Base-by-base conservation (phyloP, 37 sponge, comb jelly and placozoan species). In the Petrosia ficiformis region DNA sequence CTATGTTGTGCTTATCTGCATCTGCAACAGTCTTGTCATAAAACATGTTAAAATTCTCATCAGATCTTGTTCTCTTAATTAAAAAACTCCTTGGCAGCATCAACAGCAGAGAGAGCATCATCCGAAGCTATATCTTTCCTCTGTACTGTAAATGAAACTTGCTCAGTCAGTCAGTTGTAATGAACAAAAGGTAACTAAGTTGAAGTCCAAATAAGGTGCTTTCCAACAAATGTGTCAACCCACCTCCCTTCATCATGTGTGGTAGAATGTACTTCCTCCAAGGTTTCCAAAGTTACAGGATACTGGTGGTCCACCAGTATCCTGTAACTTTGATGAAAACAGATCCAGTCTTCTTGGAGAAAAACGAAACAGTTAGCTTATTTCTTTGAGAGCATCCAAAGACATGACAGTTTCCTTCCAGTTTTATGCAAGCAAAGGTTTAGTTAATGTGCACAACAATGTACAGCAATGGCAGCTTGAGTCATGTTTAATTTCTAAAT, bases 341-440 rank as follows among this genome's bases (percentile, higher is more conserved):
- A 84, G 73, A 80, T 69, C 68, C 31, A 33, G 29, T 44, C 84
- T 33, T 40, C 84, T 89, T 1, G 90, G 90, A 44, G 90, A 84
- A 29, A 14, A 75, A 10, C 73, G 71, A 22, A 89, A 64, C 21
- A 84, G 44, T 54, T 70, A 43, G 22, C 35, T 80, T 57, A 89
- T 77, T 66, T 84, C 85, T 63, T 48, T 84, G 2, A 79, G 81
- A 37, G 79, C 16, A 1, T 84, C 77, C 19, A 89, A n/a, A 31
- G 79, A 31, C 43, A 37, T 2, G 39, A 37, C 19, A 77, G n/a
- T 6, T 84, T 34, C 34, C 48, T 84, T 71, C 77, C 81, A 43
- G 36, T 81, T 63, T 78, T 85, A 54, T 89, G 85, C 19, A 89
- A 71, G 58, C 84, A 83, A 2, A 88, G 77, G 68, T 89, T 84